A percentile compares a stretch with the other conserved stretches of the same genome.
Evolutionary conservation across 2,797 vertebrate species (phyloP).

Genomic region (Oreochromis mossambicus): DNA sequence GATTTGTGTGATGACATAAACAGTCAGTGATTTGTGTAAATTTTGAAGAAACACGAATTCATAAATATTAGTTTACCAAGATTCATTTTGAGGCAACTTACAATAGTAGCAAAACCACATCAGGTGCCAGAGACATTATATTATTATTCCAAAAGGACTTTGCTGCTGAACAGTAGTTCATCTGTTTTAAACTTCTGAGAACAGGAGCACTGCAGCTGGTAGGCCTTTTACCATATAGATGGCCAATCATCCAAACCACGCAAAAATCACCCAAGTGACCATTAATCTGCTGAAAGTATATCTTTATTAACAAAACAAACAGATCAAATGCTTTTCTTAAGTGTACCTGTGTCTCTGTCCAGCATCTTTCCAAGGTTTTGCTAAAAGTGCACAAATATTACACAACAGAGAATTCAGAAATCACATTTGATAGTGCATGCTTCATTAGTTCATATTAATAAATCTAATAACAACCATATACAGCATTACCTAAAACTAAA

Average conservation of each 20-base stretch:
- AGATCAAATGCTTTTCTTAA: neutral
- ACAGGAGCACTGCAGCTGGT: neutral
- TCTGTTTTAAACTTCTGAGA: neutral
- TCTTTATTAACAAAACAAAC: neutral
- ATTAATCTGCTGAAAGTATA: neutral
- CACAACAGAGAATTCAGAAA: neutral
- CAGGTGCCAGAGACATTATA: neutral
- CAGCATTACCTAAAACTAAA: neutral
- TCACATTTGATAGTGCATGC: neutral
- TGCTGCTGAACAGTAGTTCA: neutral
- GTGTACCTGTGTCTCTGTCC: neutral
- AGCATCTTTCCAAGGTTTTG: neutral
- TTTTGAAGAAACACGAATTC: neutral
- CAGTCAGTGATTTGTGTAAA: neutral
- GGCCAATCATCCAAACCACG: neutral
- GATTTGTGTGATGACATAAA: neutral
- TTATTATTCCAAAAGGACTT: neutral
- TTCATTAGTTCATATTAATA: neutral
- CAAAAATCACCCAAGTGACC: neutral
- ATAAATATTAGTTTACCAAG: neutral
- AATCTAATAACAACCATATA: neutral
- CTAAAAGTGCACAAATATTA: rapidly evolving
- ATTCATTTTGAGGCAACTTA: neutral
- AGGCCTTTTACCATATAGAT: neutral
- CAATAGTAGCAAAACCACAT: neutral